Evolutionary conservation across 2,797 vertebrate genomes (phyloP), one percentile per base, ranked within the genome.

Genomic region (Prunella strophiata): DNA sequence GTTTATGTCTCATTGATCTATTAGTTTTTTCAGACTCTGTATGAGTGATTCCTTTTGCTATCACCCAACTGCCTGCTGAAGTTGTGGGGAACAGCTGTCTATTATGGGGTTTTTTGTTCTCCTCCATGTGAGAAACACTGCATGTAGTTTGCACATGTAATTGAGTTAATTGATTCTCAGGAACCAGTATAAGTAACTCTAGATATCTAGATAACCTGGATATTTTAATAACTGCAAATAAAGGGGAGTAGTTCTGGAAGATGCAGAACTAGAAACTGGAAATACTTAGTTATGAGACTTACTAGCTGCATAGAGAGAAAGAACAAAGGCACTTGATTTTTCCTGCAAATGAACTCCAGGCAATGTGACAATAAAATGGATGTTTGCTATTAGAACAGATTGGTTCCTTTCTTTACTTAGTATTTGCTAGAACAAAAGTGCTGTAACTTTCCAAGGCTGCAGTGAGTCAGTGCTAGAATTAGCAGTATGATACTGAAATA

Each of bases 351-450:
- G 85, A 88, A 93, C 86, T 93, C 90, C 95, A 96, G 90, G 94
- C 91, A 87, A 65, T 18, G 23, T 63, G 73, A 96, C 85, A 94
- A 94, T 92, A 67, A 93, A 94, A 89, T 95, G 77, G 48, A 87
- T 95, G 96, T 93, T 95, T 95, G 94, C 88, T 95, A 79, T 96
- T 95, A 95, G 77, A 79, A 55, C n/a, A 76, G 83, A 95, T 79
- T 91, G 80, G 74, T 67, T 95, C 63, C 71, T 91, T 94, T 94
- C 88, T 88, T 81, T 79, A 36, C 67, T 91, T 45, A 73, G 45
- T 27, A 57, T 82, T 91, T 94, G 78, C 88, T 93, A 91, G 83
- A 95, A 94, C 94, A 96, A 96, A 95, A 94, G 94, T 5, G 0
- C 73, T 90, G 74, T n/a, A 51, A 76, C 92, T 95, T 88, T 95